These are phyloP conservation scores for Pandemis heparana DNA, from an alignment of 2,888 invertebrate genomes.

Conservation along the genomic window DNA sequence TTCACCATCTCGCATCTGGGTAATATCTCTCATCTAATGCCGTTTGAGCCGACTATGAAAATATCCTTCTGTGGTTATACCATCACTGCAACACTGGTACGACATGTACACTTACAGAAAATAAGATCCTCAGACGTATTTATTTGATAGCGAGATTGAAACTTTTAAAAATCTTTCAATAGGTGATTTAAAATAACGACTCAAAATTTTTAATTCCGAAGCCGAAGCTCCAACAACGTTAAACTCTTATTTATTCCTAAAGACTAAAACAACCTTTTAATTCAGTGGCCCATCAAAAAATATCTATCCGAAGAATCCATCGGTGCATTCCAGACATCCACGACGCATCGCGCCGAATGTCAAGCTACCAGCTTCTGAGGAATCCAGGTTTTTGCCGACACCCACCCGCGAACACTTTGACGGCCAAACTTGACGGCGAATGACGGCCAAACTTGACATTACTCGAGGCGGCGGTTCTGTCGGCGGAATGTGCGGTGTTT, in stretches of 20 bases:
- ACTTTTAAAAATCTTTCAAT: neutral
- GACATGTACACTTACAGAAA: neutral
- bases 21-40: too few species aligned
- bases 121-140: neutral
- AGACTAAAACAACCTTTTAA: slow-evolving; percentile 40
- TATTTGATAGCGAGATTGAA: neutral
- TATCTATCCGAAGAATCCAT: slow-evolving; percentile 32
- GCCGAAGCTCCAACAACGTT: slow-evolving; percentile 32
- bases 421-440: slow-evolving; percentile 44
- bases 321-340: slow-evolving; percentile 40
- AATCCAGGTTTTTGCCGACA: slow-evolving; percentile 64
- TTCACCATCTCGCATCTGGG: too few species aligned
- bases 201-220: slow-evolving; percentile 19
- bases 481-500: slow-evolving; percentile 64
- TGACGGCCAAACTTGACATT: slow-evolving; percentile 63
- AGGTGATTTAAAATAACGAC: slow-evolving; percentile 9
- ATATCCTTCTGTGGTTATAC: too few species aligned
- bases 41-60: too few species aligned
- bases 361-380: slow-evolving; percentile 44
- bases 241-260: slow-evolving; percentile 32
- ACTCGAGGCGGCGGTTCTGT: slow-evolving; percentile 66
- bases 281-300: slow-evolving; percentile 41
- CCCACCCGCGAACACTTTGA: slow-evolving; percentile 76
- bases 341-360: slow-evolving; percentile 50
- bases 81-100: too few species aligned